These are phyloP conservation scores for Myocastor coypus DNA, from an alignment of 2,113 vertebrate genomes.

Conservation along the genomic window DNA sequence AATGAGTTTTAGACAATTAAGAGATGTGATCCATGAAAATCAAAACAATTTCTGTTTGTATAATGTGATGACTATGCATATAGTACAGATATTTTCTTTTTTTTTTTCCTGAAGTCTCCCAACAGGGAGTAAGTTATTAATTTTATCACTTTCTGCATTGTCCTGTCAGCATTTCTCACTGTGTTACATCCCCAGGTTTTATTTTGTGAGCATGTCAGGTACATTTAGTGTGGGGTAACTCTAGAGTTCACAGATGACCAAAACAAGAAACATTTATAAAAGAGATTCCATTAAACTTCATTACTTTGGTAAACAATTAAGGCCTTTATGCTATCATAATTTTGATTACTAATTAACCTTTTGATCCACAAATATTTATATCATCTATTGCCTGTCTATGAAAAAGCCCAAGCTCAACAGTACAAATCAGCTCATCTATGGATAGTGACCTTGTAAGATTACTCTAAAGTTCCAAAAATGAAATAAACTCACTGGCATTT, in stretches of 20 bases:
- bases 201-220: neutral
- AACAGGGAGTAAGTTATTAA: neutral
- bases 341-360: conserved; percentile 54
- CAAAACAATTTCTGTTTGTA: neutral
- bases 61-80: neutral
- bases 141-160: neutral
- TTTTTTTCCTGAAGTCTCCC: neutral
- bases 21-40: neutral
- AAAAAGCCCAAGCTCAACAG: conserved; percentile 54
- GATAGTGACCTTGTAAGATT: conserved; percentile 74
- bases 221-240: neutral
- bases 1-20: neutral
- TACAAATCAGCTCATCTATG: conserved; percentile 48
- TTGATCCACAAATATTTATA: conserved; percentile 14
- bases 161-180: neutral
- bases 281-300: neutral
- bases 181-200: neutral
- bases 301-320: conserved; percentile 55
- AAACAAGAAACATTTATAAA: neutral
- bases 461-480: conserved; percentile 57
- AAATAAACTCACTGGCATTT: conserved; percentile 82
- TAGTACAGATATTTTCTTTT: neutral
- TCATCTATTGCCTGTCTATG: neutral
- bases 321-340: conserved; percentile 23
- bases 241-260: neutral